Conservation (phyloP, 2,113 vertebrate genomes). For the Phyllopteryx taeniolatus region DNA sequence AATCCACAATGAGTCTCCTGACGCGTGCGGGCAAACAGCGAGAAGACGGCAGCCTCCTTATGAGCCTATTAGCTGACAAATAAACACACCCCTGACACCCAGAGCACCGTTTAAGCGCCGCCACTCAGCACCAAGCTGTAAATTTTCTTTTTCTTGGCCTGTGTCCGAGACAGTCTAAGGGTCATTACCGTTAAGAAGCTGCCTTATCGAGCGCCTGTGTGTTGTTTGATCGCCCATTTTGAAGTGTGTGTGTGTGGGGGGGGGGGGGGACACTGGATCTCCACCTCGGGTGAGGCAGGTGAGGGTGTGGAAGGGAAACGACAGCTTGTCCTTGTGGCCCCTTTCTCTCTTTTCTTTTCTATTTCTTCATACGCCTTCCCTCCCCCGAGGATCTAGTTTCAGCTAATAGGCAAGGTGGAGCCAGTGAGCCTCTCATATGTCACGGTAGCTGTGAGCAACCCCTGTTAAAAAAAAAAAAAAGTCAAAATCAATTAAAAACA, state of each 20-base stretch:
- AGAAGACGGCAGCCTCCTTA: not conserved
- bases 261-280: conserved; percentile 55
- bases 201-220: conserved; percentile 49
- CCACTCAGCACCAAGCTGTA: conserved; percentile 11
- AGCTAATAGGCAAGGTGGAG: conserved; percentile 24
- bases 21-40: not conserved
- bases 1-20: not conserved
- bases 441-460: conserved; percentile 3
- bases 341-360: conserved; percentile 13
- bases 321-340: conserved; percentile 33
- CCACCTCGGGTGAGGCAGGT: conserved; percentile 37
- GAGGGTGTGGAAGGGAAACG: conserved; percentile 30
- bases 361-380: not conserved
- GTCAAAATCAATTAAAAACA: not conserved
- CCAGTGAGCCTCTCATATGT: conserved; percentile 25
- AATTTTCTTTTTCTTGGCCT: conserved; percentile 26
- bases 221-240: conserved; percentile 73
- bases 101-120: conserved; percentile 1
- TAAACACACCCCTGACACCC: conserved; percentile 7
- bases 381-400: conserved; percentile 39
- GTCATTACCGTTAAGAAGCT: conserved; percentile 47
- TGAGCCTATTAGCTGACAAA: conserved; percentile 19
- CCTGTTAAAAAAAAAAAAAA: not conserved
- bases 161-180: conserved; percentile 33
- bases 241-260: conserved; percentile 40